Conservation (phyloP, 2,888 invertebrate genomes). For the Mimumesa dahlbomi region DNA sequence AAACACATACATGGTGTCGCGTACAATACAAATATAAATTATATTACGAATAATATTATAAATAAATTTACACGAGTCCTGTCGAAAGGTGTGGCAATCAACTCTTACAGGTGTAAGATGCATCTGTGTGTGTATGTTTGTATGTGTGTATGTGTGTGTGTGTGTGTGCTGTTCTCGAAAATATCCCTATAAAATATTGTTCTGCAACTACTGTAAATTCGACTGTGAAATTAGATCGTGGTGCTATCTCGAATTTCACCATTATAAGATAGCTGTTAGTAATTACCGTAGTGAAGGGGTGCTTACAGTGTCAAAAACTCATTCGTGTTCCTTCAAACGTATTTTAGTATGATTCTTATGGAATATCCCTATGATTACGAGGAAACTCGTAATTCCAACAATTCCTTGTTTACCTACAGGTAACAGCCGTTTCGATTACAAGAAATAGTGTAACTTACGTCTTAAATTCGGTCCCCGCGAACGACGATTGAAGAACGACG, state of each 20-base stretch:
- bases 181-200: not conserved
- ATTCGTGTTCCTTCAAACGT: too few species aligned
- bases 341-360: too few species aligned
- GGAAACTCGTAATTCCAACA: not conserved
- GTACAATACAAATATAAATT: conserved; percentile 9
- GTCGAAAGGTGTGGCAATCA: not conserved
- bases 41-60: conserved; percentile 2
- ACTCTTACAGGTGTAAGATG: too few species aligned
- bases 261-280: too few species aligned
- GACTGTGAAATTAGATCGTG: too few species aligned
- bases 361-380: not conserved
- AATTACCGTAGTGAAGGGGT: too few species aligned
- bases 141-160: not conserved
- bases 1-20: conserved; percentile 33
- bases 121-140: too few species aligned
- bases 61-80: not conserved
- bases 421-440: not conserved
- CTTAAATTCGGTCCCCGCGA: too few species aligned
- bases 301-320: too few species aligned
- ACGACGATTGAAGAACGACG: too few species aligned
- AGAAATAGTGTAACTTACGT: too few species aligned
- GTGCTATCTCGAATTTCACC: too few species aligned
- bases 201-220: not conserved
- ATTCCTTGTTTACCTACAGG: not conserved
- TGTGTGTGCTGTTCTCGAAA: not conserved